Base-by-base conservation (phyloP, 1,140 invertebrate species). In the Acromyrmex charruanus region DNA sequence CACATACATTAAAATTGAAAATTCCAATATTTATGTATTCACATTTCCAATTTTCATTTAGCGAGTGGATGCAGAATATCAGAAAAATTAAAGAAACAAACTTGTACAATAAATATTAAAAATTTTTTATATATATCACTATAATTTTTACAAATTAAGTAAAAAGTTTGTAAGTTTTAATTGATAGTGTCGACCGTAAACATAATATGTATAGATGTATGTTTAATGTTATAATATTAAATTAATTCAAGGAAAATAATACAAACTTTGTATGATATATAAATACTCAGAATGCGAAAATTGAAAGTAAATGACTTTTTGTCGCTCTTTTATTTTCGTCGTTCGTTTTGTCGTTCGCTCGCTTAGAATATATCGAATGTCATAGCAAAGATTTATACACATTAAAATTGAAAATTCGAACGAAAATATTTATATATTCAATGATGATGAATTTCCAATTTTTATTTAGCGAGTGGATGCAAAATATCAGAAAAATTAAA, bases 381-480 rank as follows among this genome's bases (percentile, higher is more conserved):
- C 69, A 58, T 7, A n/a, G 14, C 18, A 72, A 82, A 12, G 25
- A 82, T 59, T 66, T n/a, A 25, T 25, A 18, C 51, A 84, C 18
- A 55, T 82, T 74, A 82, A 69, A 74, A 59, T 82, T 59, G 14
- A 16, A 82, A 75, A 84, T 74, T 75, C 1, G 25, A 53, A 63
- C 16, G 6, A 61, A 82, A 75, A 75, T 16, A 75, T 75, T 63
- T 75, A 35, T 44, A 51, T 65, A 31, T 49, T 0, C 2, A 31
- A n/a, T 0, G 14, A 49, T 3, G 25, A 35, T 35, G 25, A 55
- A 81, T 44, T 61, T 51, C 4, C n/a, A 49, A 75, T 44, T 82
- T 75, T 82, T 4, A 12, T 28, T 58, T 31, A 39, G 7, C 1
- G 16, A 49, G 10, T 51, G 25, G 0, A 39, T 31, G 31, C 6